These are phyloP conservation scores for Eurystomus glaucurus DNA, from an alignment of 2,797 vertebrate species.

Conservation along the genomic window DNA sequence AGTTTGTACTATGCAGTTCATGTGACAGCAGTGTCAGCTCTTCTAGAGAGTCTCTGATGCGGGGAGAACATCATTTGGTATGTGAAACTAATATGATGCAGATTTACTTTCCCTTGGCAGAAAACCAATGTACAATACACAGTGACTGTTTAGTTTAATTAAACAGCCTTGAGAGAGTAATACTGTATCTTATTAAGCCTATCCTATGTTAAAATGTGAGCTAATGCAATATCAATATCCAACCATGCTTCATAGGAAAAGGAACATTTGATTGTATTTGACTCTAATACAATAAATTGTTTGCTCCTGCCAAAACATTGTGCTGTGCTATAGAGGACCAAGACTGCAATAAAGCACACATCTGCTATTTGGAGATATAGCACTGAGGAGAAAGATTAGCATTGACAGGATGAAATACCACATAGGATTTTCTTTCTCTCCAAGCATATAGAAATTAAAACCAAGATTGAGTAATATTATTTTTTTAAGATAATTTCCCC, in stretches of 20 bases:
- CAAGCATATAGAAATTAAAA: conserved; percentile 60
- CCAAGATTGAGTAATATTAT: conserved; percentile 43
- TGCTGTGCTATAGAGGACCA: conserved; percentile 36
- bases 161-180: conserved; percentile 68
- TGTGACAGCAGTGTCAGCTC: conserved; percentile 35
- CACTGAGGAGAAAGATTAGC: conserved; percentile 55
- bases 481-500: conserved; percentile 61
- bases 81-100: conserved; percentile 47
- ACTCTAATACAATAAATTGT: conserved; percentile 53
- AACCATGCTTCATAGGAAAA: conserved; percentile 43
- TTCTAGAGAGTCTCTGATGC: conserved; percentile 4
- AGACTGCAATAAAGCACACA: conserved; percentile 54
- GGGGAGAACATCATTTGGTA: background rate
- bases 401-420: conserved; percentile 51
- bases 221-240: conserved; percentile 63
- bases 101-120: conserved; percentile 65
- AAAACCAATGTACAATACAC: conserved; percentile 38
- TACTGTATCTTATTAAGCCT: conserved; percentile 61
- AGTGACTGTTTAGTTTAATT: conserved; percentile 64
- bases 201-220: conserved; percentile 50
- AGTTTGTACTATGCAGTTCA: background rate
- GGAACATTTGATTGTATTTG: conserved; percentile 56
- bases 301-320: conserved; percentile 53
- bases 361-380: conserved; percentile 59
- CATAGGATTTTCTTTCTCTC: conserved; percentile 53